phyloP scores from a whole-genome alignment of 2,113 vertebrate species.

The Coryphaenoides rupestris region DNA sequence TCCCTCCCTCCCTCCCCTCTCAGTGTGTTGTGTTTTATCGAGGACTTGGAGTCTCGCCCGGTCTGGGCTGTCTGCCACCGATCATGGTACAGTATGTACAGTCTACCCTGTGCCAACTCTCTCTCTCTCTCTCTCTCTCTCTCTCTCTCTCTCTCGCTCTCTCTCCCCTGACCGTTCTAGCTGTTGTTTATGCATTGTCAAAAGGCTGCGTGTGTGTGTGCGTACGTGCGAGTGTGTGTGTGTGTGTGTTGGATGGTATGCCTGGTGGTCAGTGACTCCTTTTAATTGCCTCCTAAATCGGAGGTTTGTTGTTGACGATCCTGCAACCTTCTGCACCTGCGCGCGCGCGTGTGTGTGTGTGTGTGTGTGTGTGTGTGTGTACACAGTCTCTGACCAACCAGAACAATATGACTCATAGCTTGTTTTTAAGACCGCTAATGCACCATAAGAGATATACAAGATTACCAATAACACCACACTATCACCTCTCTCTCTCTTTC shows the following conservation, averaged over 20 bases:
- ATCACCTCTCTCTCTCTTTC: no score
- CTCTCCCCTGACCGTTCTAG: no score
- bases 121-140: slow-evolving; percentile 39
- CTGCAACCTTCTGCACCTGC: not conserved
- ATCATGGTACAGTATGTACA: slow-evolving; percentile 99
- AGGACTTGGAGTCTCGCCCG: slow-evolving; percentile 77
- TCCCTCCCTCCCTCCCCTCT: slow-evolving; percentile 3
- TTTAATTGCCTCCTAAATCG: no score
- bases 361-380: no score
- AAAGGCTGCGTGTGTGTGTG: slow-evolving; percentile 66
- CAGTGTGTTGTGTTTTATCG: slow-evolving; percentile 79
- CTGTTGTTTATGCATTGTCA: slow-evolving; percentile 73
- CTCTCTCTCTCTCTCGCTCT: not conserved
- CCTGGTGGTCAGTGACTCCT: no score
- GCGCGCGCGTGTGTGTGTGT: not conserved
- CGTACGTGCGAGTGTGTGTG: slow-evolving; percentile 67
- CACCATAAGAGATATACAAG: slow-evolving; percentile 24
- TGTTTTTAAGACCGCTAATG: slow-evolving; percentile 23
- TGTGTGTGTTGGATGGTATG: not conserved
- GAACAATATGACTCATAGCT: slow-evolving; percentile 34
- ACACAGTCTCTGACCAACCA: not conserved
- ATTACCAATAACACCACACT: slow-evolving; percentile 30
- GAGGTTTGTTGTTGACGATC: no score
- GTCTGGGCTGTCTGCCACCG: slow-evolving; percentile 82
- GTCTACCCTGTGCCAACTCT: slow-evolving; percentile 86